A percentile compares a stretch with the other conserved stretches of the same genome.
Conservation (phyloP, 2,113 vertebrate species). For the Mirza zaza region DNA sequence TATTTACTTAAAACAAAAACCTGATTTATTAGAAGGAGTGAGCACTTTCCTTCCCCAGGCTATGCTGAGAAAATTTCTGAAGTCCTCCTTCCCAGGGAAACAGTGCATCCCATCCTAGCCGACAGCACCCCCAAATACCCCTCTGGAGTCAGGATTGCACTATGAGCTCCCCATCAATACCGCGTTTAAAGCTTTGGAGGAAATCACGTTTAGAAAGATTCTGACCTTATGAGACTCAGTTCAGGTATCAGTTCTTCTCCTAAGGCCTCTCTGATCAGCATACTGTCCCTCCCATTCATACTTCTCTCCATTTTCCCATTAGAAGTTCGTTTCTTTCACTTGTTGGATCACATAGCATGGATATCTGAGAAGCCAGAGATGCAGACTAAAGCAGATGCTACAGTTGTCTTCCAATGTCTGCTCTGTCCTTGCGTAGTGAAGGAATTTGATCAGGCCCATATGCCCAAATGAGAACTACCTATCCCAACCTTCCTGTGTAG, state of each 20-base stretch:
- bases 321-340: background rate
- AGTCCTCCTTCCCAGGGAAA: background rate
- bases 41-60: background rate
- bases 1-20: constrained; percentile 22
- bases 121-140: fast-evolving
- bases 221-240: background rate
- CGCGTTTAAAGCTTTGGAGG: background rate
- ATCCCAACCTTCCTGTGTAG: background rate
- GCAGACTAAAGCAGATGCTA: background rate
- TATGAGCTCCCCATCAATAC: background rate
- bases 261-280: background rate
- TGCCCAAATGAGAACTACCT: background rate
- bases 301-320: background rate
- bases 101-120: background rate
- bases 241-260: background rate
- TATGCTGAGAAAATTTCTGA: background rate
- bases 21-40: background rate
- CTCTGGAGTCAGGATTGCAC: background rate
- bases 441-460: background rate
- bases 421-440: background rate
- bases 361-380: constrained; percentile 14
- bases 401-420: background rate
- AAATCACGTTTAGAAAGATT: background rate
- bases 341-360: background rate
- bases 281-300: background rate